Evolutionary conservation across 64 coral and sea anemone genomes (phyloP), one percentile per base, ranked within the genome.

Genomic region (Anthopleura sola): DNA sequence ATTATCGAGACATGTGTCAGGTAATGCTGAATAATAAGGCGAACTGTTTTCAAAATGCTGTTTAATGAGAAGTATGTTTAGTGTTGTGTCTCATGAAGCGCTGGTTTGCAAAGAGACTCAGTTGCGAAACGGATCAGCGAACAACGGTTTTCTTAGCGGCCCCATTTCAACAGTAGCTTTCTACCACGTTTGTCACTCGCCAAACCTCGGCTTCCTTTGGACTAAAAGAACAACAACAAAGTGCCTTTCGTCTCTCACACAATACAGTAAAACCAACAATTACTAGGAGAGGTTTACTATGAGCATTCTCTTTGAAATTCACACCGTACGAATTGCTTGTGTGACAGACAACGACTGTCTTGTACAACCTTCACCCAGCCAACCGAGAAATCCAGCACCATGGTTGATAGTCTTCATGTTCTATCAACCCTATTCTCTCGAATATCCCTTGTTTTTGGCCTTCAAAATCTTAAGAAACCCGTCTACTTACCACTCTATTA

Each of bases 401-500:
- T 71, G 66, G 23, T 28, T 26, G 5, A 8, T 23, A 26, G n/a
- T 34, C 66, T 36, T 34, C 31, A 32, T 71, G 66, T 62, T 7
- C 3, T 62, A 62, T 24, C 24, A 26, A 62, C 58, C 19, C 0
- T 15, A 71, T 32, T 71, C 66, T 34, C 66, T 71, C 28, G 14
- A 71, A 15, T 71, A 71, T 71, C 13, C 29, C 13, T 31, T 32
- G 14, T 32, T 71, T 71, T 71, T 32, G 29, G 29, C 31, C 29
- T 71, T 34, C 21, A 62, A 71, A 71, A 15, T 13, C 66, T 71
- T 71, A 32, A 71, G 28, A 71, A 71, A 71, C n/a, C 66, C 14
- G 9, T 34, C 66, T 71, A 79, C 76, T 79, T 79, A 79, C 76
- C 76, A 48, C 1, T 79, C 76, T 79, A 26, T 79, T 79, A 79